These are phyloP conservation scores for Cepaea nemoralis DNA, from an alignment of 1,140 invertebrate genomes.

Conservation along the genomic window DNA sequence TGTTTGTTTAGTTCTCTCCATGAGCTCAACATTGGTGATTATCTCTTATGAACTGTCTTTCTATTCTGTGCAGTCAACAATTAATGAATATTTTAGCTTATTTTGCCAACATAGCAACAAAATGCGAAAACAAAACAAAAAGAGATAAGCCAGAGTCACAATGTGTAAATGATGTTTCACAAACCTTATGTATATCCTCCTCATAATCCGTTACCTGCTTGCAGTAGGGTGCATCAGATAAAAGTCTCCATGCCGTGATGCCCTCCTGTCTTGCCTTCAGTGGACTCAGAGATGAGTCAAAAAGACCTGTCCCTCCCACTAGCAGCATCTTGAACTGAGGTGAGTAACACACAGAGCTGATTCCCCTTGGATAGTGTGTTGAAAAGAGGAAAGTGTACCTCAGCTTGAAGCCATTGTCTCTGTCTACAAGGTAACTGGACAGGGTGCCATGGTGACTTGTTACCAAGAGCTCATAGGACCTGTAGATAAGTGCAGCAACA, in stretches of 20 bases:
- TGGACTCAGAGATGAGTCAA: slow-evolving; percentile 41
- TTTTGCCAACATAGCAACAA: too few relatives aligned
- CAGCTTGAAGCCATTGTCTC: slow-evolving; percentile 52
- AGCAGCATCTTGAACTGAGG: slow-evolving; percentile 76
- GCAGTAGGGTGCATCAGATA: slow-evolving; percentile 83
- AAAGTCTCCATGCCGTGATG: slow-evolving; percentile 81
- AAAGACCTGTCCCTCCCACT: slow-evolving; percentile 72
- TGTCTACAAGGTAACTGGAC: slow-evolving; percentile 76
- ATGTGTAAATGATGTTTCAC: background rate
- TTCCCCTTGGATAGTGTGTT: slow-evolving; percentile 74
- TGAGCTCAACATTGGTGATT: too few relatives aligned
- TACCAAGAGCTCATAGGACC: slow-evolving; percentile 79
- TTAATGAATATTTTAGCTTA: too few relatives aligned
- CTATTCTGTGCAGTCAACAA: too few relatives aligned
- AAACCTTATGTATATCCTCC: slow-evolving; percentile 63
- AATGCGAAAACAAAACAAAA: too few relatives aligned
- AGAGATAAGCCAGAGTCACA: too few relatives aligned
- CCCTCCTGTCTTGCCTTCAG: slow-evolving; percentile 72
- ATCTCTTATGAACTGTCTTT: too few relatives aligned
- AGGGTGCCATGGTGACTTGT: slow-evolving; percentile 79
- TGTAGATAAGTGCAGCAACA: too few relatives aligned
- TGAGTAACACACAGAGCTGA: slow-evolving; percentile 75
- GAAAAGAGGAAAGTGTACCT: slow-evolving; percentile 78
- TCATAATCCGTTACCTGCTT: slow-evolving; percentile 76
- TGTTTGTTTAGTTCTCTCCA: too few relatives aligned